phyloP scores from a whole-genome alignment of 2,888 invertebrate genomes.

The Rugalucina vietnamica region DNA sequence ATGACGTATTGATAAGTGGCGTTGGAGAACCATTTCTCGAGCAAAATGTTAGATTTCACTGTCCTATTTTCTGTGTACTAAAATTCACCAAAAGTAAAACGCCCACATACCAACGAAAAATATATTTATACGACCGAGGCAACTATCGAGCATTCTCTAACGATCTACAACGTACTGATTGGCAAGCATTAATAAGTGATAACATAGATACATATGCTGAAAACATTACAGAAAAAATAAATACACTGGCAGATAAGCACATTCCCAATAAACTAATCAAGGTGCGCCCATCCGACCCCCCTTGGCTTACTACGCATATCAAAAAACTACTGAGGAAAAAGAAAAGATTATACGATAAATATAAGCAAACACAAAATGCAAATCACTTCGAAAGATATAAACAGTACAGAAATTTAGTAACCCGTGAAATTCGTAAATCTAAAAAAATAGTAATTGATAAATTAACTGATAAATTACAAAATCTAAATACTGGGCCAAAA shows the following conservation, averaged over 20 bases:
- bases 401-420: not conserved
- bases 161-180: not conserved
- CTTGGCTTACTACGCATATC: not conserved
- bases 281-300: not conserved
- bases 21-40: not conserved
- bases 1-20: not conserved
- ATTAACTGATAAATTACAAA: not conserved
- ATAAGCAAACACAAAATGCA: not conserved
- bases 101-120: not conserved
- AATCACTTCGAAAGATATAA: not conserved
- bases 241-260: not conserved
- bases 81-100: not conserved
- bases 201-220: slow-evolving; percentile 6
- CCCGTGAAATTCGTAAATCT: not conserved
- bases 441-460: not conserved
- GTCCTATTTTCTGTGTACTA: not conserved
- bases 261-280: slow-evolving; percentile 1
- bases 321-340: slow-evolving; percentile 1
- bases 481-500: not conserved
- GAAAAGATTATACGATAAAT: slow-evolving; percentile 13
- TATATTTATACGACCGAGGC: slow-evolving; percentile 4
- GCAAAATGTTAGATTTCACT: not conserved
- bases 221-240: slow-evolving; percentile 11
- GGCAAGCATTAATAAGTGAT: not conserved
- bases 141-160: not conserved